phyloP scores from a whole-genome alignment of 2,113 vertebrate species.

The Dicerorhinus sumatrensis region DNA sequence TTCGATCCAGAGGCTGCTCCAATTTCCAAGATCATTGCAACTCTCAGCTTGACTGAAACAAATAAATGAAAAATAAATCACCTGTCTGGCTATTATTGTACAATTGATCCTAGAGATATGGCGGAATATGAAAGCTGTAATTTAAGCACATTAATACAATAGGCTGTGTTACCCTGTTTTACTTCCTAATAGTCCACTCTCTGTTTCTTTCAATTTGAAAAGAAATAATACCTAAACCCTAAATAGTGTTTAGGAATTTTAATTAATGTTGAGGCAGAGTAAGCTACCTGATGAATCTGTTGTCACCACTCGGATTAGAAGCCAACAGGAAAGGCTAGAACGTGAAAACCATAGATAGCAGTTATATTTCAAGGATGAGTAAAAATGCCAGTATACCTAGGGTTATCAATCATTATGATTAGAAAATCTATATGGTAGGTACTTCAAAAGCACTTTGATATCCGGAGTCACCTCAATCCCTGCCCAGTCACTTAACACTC shows the following conservation, averaged over 20 bases:
- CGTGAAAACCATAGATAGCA: constrained; percentile 11
- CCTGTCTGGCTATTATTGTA: background rate
- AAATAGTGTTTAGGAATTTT: constrained; percentile 30
- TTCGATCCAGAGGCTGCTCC: background rate
- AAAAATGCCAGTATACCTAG: constrained; percentile 9
- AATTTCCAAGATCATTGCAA: background rate
- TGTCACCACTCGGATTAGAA: constrained; percentile 14
- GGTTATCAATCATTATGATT: constrained; percentile 31
- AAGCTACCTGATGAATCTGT: background rate
- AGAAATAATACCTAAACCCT: background rate
- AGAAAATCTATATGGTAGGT: constrained; percentile 20
- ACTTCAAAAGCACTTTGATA: constrained; percentile 49
- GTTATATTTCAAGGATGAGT: constrained; percentile 52
- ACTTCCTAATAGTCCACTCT: background rate
- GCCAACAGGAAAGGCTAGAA: background rate
- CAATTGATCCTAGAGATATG: background rate
- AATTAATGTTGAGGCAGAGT: background rate
- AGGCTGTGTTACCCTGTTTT: background rate
- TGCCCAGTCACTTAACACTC: constrained; percentile 15
- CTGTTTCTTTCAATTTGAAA: constrained; percentile 3
- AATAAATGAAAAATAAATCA: constrained; percentile 44
- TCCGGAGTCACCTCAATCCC: constrained; percentile 12
- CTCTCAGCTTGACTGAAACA: constrained; percentile 13
- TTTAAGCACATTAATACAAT: constrained; percentile 10
- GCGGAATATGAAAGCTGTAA: constrained; percentile 11